phyloP scores from a whole-genome alignment of 2,888 invertebrate species.

The Xanthorhoe spadicearia region DNA sequence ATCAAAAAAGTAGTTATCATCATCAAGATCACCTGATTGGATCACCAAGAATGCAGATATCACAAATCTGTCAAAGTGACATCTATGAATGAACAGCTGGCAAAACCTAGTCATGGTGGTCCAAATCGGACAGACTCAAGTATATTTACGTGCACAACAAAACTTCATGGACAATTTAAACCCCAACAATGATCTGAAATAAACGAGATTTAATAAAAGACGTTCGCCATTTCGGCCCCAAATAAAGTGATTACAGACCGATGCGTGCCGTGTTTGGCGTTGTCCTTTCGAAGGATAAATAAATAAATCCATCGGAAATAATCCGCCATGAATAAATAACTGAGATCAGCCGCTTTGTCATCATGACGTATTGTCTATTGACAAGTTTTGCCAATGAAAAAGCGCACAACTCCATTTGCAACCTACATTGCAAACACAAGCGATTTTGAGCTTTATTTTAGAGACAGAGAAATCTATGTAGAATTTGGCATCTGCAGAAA shows the following conservation, averaged over 20 bases:
- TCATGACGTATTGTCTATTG: constrained; percentile 77
- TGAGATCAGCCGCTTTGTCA: constrained; percentile 74
- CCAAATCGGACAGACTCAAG: constrained; percentile 43
- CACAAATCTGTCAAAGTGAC: constrained; percentile 26
- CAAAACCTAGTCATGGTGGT: constrained; percentile 42
- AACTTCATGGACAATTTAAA: constrained; percentile 70
- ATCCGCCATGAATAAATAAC: constrained; percentile 82
- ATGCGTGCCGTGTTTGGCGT: constrained; percentile 63
- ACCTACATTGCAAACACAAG: background rate
- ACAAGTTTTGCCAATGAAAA: constrained; percentile 63
- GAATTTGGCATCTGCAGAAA: background rate
- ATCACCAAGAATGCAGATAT: constrained; percentile 22
- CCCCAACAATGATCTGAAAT: constrained; percentile 63
- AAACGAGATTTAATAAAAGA: constrained; percentile 71
- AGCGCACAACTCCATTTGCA: constrained; percentile 20
- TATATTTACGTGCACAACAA: constrained; percentile 48
- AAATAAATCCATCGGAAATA: constrained; percentile 68
- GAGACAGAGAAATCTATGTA: background rate
- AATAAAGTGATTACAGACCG: constrained; percentile 71
- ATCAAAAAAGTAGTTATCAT: constrained; percentile 4
- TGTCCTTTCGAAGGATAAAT: constrained; percentile 72
- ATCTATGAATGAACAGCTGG: constrained; percentile 36
- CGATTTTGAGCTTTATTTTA: constrained; percentile 18
- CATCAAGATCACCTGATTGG: constrained; percentile 2
- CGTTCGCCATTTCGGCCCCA: constrained; percentile 54